These are phyloP conservation scores for Amblyraja radiata DNA, from an alignment of 2,797 vertebrate species.

Conservation along the genomic window DNA sequence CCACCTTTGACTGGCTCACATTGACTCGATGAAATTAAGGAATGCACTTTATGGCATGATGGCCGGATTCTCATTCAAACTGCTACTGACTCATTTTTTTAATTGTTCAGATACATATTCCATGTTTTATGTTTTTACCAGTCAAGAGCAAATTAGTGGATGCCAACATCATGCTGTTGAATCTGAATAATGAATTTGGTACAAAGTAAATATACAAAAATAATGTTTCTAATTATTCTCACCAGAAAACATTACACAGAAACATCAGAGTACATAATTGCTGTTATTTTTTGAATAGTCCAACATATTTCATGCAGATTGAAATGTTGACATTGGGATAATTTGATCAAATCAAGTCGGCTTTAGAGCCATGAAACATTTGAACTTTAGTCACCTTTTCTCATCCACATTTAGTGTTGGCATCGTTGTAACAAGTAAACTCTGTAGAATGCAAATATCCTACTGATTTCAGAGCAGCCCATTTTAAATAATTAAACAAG, in stretches of 20 bases:
- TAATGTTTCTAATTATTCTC: slow-evolving; percentile 26
- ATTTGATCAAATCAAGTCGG: slow-evolving; percentile 26
- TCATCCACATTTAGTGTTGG: background rate
- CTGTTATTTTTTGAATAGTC: slow-evolving; percentile 2
- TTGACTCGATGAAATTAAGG: background rate
- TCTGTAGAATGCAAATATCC: no score
- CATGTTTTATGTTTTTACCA: slow-evolving; percentile 1
- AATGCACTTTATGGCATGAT: background rate
- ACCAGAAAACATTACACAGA: background rate
- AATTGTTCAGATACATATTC: background rate
- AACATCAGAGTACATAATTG: slow-evolving; percentile 33
- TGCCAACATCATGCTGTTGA: slow-evolving; percentile 6
- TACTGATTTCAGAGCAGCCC: background rate
- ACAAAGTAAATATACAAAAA: slow-evolving; percentile 29
- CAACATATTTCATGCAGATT: slow-evolving; percentile 18
- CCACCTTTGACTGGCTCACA: background rate
- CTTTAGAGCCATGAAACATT: slow-evolving; percentile 3
- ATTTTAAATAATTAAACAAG: background rate
- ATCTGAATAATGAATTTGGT: slow-evolving; percentile 25
- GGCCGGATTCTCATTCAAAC: background rate
- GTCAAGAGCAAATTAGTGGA: background rate
- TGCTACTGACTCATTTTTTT: background rate
- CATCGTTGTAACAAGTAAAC: background rate
- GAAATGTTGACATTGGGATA: slow-evolving; percentile 24
- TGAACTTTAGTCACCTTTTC: slow-evolving; percentile 8